Evolutionary conservation across 2,113 vertebrate species (phyloP).

Genomic region (Vidua macroura): DNA sequence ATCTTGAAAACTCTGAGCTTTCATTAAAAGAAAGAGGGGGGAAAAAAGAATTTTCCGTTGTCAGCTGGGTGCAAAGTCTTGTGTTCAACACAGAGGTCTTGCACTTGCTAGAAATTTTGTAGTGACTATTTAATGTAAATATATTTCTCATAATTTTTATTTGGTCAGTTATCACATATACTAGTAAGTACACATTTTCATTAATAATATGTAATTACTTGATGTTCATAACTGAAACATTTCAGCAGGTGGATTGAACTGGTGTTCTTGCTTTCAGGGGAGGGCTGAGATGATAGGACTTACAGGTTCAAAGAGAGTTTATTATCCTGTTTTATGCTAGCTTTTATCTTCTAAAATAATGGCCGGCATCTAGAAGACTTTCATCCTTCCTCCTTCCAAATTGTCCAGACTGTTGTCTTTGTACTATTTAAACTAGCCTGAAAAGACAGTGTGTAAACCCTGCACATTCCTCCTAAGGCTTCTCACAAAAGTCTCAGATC

Average conservation of each 20-base stretch:
- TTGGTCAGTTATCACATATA: slow-evolving; percentile 10
- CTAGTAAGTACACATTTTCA: neutral
- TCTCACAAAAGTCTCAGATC: neutral
- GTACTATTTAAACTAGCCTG: neutral
- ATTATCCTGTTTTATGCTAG: neutral
- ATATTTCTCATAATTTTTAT: neutral
- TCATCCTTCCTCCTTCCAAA: neutral
- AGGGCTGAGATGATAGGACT: neutral
- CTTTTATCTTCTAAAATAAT: neutral
- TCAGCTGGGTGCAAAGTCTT: neutral
- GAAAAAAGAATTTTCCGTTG: neutral
- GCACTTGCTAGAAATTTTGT: neutral
- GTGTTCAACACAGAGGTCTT: neutral
- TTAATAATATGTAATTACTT: neutral
- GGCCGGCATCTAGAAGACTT: neutral
- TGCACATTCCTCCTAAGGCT: neutral
- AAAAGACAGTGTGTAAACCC: neutral
- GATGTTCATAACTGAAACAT: neutral
- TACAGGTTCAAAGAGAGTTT: neutral
- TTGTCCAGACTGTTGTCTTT: neutral
- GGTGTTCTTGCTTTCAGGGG: neutral
- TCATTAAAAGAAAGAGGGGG: neutral
- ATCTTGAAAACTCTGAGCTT: slow-evolving; percentile 9
- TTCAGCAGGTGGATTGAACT: neutral
- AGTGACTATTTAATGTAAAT: slow-evolving; percentile 10